Percentiles rank a stretch among this genome's conserved stretches.
phyloP scores from a whole-genome alignment of 2,888 invertebrate species.

The Hirudinaria manillensis region DNA sequence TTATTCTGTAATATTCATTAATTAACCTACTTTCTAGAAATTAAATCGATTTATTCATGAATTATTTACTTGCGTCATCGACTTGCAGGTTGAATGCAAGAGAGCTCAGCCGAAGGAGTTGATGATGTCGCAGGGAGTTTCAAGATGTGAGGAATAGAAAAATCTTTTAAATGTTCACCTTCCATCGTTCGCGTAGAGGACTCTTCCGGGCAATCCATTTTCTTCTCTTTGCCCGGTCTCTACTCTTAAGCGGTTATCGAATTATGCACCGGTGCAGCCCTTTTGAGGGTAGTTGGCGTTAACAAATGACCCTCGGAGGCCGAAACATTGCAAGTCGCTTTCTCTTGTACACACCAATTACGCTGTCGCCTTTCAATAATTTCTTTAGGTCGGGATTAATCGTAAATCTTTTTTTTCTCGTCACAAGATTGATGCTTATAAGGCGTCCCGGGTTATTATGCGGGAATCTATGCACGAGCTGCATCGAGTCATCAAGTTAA shows the following conservation, averaged over 20 bases:
- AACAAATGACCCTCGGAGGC: not conserved
- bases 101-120: conserved; percentile 31
- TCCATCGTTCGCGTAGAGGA: too few relatives aligned
- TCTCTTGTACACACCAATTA: conserved; percentile 3
- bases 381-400: conserved; percentile 8
- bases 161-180: not conserved
- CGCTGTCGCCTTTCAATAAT: not conserved
- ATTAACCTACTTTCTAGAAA: not conserved
- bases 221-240: not conserved
- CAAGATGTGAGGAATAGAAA: conserved; percentile 19
- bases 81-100: conserved; percentile 33
- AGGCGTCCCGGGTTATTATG: not conserved
- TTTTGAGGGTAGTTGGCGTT: not conserved
- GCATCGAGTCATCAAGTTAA: too few relatives aligned
- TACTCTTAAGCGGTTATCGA: not conserved
- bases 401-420: not conserved
- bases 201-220: not conserved
- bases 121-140: conserved; percentile 28
- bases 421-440: conserved; percentile 2
- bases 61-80: not conserved
- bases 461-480: not conserved
- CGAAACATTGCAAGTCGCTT: not conserved
- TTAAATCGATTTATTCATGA: not conserved
- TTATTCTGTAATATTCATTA: not conserved
- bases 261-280: not conserved